phyloP scores from a whole-genome alignment of 2,888 invertebrate genomes.

The Drosophila barbarae region DNA sequence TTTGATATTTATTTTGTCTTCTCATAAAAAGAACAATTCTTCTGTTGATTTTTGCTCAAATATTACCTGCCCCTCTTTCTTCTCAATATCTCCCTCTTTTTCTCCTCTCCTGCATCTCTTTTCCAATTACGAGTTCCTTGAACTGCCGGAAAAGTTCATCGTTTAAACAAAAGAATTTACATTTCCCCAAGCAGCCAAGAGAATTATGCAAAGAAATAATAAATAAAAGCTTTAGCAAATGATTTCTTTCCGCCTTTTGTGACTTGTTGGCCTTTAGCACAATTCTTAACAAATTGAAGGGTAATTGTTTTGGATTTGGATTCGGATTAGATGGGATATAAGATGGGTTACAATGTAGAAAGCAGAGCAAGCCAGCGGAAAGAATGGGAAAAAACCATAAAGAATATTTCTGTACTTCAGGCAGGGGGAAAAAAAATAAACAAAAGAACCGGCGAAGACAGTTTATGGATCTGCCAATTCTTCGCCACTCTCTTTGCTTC shows the following conservation, averaged over 20 bases:
- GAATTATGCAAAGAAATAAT: slow-evolving; percentile 24
- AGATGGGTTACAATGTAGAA: slow-evolving; percentile 25
- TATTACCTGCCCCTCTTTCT: slow-evolving; percentile 20
- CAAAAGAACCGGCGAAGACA: slow-evolving; percentile 33
- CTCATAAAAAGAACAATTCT: neutral
- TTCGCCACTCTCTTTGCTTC: neutral
- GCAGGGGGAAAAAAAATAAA: slow-evolving; percentile 55
- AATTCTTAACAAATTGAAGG: slow-evolving; percentile 65
- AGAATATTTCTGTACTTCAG: slow-evolving; percentile 49
- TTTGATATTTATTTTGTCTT: neutral
- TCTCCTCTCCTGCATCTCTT: neutral
- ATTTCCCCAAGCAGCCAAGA: slow-evolving; percentile 11
- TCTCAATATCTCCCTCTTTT: neutral
- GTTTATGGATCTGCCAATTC: neutral
- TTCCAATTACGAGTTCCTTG: slow-evolving; percentile 19
- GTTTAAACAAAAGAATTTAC: slow-evolving; percentile 24
- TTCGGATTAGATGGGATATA: slow-evolving; percentile 8
- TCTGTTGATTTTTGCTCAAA: slow-evolving; percentile 2
- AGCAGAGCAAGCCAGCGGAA: slow-evolving; percentile 35
- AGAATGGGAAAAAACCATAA: slow-evolving; percentile 21
- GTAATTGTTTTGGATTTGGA: slow-evolving; percentile 54
- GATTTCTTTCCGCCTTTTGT: slow-evolving; percentile 29
- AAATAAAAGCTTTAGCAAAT: slow-evolving; percentile 26
- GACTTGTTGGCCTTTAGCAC: slow-evolving; percentile 46
- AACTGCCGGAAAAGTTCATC: slow-evolving; percentile 28